Evolutionary conservation across 2,888 invertebrate species (phyloP), one percentile per base, ranked within the genome.

Genomic region (Beris chalybata): DNA sequence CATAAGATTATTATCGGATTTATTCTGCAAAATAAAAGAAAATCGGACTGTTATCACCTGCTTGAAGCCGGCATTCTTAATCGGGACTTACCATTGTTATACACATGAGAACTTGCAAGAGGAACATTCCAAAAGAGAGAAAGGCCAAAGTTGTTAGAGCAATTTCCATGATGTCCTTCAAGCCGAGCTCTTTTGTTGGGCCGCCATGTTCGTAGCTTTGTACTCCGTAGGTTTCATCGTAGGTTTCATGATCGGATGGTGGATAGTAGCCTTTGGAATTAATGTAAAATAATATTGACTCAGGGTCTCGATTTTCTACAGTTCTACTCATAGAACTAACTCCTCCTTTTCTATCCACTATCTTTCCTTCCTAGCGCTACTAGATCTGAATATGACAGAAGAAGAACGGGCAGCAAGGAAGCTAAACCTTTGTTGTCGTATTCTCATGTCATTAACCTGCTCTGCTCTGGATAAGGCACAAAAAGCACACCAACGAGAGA

Each of bases 141-240:
- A 90, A 92, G 0, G 92, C 92, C 45, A 93, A 83, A 0, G 91
- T 91, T 0, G 92, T 92, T 30, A 92, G 82, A 0, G 91, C 91
- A 68, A 92, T 87, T 69, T 93, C 92, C 72, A 91, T 90, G 47
- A 93, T 84, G 72, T 92, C 89, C 38, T 85, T 85, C 30, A 92
- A 77, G 0, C 87, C 86, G 29, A 92, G 82, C 7, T 88, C 87
- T 69, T 86, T 79, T 4, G 65, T 68, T 64, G 72, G 71, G 7
- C 9, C 7, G 11, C 15, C 22, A 7, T 50, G 31, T 6, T 15
- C 61, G n/a, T 52, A 32, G 6, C 13, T 22, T 15, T 58, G 52
- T 7, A 52, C 43, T 22, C 13, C 52, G 29, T 65, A 65, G 22
- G 32, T 44, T 9, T 59, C 65, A 5, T 61, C 67, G 22, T 67